These are phyloP conservation scores for Pteria penguin DNA, from an alignment of 2,888 invertebrate species.

Conservation along the genomic window DNA sequence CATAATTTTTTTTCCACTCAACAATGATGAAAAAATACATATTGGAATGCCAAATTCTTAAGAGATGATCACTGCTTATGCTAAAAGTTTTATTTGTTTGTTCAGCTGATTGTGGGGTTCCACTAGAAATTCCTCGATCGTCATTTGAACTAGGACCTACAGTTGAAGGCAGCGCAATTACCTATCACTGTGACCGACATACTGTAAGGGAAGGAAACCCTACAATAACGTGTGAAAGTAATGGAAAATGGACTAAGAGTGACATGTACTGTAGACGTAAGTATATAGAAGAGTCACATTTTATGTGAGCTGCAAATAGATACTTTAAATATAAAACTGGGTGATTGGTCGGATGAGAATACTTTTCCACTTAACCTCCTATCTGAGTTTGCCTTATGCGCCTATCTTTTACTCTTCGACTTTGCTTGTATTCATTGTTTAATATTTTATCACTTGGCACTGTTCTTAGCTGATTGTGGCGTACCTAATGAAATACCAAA, in stretches of 20 bases:
- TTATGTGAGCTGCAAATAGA: not conserved
- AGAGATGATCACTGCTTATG: too few relatives aligned
- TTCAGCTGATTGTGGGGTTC: conserved; percentile 17
- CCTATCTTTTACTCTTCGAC: too few relatives aligned
- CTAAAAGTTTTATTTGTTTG: too few relatives aligned
- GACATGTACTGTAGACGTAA: conserved; percentile 11
- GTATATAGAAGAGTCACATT: not conserved
- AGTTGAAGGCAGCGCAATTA: conserved; percentile 1
- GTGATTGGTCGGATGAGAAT: too few relatives aligned
- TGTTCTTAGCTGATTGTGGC: not conserved
- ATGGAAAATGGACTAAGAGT: conserved; percentile 6
- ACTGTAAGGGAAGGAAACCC: conserved; percentile 5
- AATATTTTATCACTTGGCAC: not conserved
- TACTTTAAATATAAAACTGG: too few relatives aligned
- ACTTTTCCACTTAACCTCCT: too few relatives aligned
- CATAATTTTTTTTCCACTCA: too few relatives aligned
- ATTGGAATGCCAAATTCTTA: too few relatives aligned
- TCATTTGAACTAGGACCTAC: not conserved
- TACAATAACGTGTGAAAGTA: not conserved
- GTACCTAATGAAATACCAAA: not conserved
- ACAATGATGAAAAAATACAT: too few relatives aligned
- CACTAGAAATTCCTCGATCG: not conserved
- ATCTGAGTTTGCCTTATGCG: too few relatives aligned
- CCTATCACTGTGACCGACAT: not conserved
- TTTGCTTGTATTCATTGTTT: not conserved